A percentile compares a stretch with the other conserved stretches of the same genome.
Conservation (phyloP, 2,113 vertebrate species). For the Silurus asotus region DNA sequence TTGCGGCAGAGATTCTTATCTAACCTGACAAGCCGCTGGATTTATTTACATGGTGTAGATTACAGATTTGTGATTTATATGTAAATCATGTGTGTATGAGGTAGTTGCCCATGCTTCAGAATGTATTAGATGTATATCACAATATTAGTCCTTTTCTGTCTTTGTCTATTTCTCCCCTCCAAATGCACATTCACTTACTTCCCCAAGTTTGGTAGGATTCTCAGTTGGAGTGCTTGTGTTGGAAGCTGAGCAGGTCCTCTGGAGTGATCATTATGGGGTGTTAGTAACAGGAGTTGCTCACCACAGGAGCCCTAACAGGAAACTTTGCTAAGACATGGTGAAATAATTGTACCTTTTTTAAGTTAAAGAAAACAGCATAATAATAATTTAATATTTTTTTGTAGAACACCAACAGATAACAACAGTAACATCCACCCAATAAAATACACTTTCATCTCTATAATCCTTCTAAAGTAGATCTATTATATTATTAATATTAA, state of each 20-base stretch:
- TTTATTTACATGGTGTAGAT: conserved; percentile 9
- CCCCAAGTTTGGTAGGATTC: conserved; percentile 16
- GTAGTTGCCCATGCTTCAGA: not conserved
- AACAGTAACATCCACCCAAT: not conserved
- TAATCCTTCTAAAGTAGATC: not conserved
- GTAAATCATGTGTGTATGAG: conserved; percentile 2
- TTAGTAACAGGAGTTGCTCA: not conserved
- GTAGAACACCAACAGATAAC: not conserved
- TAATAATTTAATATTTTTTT: not conserved
- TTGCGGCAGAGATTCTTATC: not conserved
- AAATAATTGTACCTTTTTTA: conserved; percentile 9
- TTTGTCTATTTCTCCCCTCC: not conserved
- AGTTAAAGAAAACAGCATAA: conserved; percentile 17
- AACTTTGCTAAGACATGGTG: not conserved
- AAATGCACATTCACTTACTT: not conserved
- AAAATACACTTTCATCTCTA: not conserved
- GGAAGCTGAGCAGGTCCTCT: conserved; percentile 31
- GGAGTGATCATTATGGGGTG: conserved; percentile 39
- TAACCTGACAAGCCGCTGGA: conserved; percentile 7
- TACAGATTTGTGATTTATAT: conserved; percentile 8
- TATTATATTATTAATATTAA: not conserved
- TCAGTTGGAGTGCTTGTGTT: conserved; percentile 23
- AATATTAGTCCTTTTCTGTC: not conserved
- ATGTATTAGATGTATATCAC: not conserved
- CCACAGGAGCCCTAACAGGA: not conserved